Conservation (phyloP, 2,888 invertebrate species). For the Cantharis lateralis region DNA sequence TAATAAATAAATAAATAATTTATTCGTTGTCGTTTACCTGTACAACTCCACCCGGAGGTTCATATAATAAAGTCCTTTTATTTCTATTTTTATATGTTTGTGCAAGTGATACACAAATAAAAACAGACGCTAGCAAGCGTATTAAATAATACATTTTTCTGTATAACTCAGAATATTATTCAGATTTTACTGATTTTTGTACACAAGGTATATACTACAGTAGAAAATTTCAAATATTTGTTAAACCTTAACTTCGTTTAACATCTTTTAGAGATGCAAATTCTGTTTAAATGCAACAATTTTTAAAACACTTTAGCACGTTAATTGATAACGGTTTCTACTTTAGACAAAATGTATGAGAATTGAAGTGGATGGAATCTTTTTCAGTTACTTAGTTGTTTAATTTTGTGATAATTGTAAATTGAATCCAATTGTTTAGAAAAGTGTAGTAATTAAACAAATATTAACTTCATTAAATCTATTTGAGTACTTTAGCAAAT, state of each 20-base stretch:
- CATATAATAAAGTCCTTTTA: conserved; percentile 30
- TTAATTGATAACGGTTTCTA: not conserved
- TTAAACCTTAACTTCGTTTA: not conserved
- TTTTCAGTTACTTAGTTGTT: not conserved
- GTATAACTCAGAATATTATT: not conserved
- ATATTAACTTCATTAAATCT: not conserved
- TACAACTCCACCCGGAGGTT: conserved; percentile 24
- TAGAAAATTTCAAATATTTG: not conserved
- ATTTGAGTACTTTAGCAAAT: not conserved
- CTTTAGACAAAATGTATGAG: not conserved
- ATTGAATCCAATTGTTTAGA: not conserved
- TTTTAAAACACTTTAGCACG: not conserved
- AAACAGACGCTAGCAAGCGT: not conserved
- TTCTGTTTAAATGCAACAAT: not conserved
- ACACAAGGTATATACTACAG: not conserved
- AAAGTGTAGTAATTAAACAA: not conserved
- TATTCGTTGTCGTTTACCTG: conserved; percentile 17
- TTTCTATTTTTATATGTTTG: conserved; percentile 39
- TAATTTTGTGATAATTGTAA: not conserved
- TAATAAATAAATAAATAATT: not conserved
- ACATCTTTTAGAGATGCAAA: not conserved
- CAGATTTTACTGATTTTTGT: not conserved
- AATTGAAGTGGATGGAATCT: not conserved
- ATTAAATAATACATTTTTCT: not conserved
- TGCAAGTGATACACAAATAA: not conserved